These are phyloP conservation scores for Ophion ventricosus DNA, from an alignment of 2,888 invertebrate genomes.

Conservation along the genomic window DNA sequence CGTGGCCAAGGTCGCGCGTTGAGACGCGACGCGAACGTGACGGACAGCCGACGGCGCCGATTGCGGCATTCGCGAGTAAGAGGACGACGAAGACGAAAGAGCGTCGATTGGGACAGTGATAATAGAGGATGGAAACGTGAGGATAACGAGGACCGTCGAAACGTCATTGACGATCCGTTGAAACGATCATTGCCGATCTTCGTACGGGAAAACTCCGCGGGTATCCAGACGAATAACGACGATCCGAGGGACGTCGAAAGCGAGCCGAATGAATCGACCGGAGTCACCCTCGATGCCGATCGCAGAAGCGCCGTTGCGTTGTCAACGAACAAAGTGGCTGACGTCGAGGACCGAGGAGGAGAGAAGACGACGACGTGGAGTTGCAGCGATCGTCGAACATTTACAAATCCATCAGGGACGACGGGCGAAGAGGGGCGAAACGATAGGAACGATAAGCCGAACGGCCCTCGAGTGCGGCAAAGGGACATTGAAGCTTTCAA, in stretches of 20 bases:
- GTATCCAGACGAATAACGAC: conserved; percentile 31
- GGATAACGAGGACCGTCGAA: conserved; percentile 19
- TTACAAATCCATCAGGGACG: neutral
- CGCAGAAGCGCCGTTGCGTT: conserved; percentile 33
- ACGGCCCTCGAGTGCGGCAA: conserved; percentile 23
- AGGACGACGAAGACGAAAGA: conserved; percentile 62
- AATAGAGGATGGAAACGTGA: conserved; percentile 44
- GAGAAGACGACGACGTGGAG: conserved; percentile 53
- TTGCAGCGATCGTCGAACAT: conserved; percentile 14
- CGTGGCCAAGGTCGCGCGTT: neutral
- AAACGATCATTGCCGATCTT: conserved; percentile 10
- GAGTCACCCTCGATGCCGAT: conserved; percentile 31
- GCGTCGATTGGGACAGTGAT: conserved; percentile 60
- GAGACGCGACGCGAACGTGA: conserved; percentile 30
- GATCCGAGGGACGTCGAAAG: conserved; percentile 21
- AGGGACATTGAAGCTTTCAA: conserved; percentile 53
- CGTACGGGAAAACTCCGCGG: conserved; percentile 26
- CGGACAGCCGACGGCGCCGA: conserved; percentile 40
- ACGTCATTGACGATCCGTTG: conserved; percentile 13
- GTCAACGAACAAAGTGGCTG: conserved; percentile 50
- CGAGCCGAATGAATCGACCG: conserved; percentile 51
- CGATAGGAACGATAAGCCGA: neutral
- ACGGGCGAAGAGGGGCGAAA: neutral
- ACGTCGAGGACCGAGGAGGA: conserved; percentile 47
- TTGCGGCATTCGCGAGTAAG: conserved; percentile 46